Percentiles rank a stretch among this genome's conserved stretches.
These are phyloP conservation scores for Watsonalla binaria DNA, from an alignment of 2,888 invertebrate species.

Conservation along the genomic window DNA sequence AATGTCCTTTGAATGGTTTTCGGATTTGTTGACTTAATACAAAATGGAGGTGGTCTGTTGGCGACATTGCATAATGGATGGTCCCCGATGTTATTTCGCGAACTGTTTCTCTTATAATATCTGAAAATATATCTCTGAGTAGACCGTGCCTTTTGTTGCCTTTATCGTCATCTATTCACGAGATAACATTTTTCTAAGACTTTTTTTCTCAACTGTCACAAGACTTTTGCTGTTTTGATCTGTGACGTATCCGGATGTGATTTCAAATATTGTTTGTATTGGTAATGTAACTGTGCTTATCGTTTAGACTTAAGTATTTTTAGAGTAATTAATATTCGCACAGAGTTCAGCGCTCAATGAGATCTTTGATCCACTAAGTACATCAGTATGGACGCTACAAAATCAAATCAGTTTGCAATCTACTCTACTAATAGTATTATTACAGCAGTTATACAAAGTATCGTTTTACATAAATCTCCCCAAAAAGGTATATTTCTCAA, in stretches of 20 bases:
- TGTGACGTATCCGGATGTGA: not conserved
- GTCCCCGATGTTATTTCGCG: conserved; percentile 51
- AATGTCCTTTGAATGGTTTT: conserved; percentile 71
- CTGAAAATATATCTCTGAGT: conserved; percentile 35
- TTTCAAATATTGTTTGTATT: not conserved
- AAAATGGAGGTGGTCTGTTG: conserved; percentile 66
- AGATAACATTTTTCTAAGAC: not conserved
- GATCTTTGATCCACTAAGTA: no score
- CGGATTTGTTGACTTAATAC: conserved; percentile 74
- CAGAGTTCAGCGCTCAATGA: no score
- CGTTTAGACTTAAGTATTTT: no score
- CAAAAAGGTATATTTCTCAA: no score
- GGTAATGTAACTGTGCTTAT: no score
- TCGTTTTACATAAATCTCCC: no score
- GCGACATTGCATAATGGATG: conserved; percentile 59
- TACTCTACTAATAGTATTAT: no score
- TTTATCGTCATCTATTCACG: conserved; percentile 2
- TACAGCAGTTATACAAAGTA: no score
- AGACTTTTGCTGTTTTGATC: not conserved
- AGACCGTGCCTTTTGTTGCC: conserved; percentile 28
- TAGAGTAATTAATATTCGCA: no score
- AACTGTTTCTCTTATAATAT: conserved; percentile 62
- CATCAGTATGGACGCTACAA: no score
- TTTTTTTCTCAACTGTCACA: not conserved
- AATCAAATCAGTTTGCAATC: no score